Evolutionary conservation across 1,140 invertebrate species (phyloP).

Genomic region (Zaprionus capensis): DNA sequence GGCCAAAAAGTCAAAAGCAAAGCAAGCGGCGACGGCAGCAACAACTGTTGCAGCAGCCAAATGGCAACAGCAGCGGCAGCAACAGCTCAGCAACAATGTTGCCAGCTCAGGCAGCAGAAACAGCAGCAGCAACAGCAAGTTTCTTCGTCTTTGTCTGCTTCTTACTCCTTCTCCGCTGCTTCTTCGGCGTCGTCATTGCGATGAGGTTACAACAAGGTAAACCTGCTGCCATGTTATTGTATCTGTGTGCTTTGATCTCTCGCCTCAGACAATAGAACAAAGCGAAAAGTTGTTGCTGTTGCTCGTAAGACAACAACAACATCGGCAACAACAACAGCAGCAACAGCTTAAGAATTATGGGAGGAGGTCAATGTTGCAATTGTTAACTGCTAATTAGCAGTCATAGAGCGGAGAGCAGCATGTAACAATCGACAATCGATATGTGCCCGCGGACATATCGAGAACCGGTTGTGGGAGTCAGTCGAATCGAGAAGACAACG

Average conservation of each 20-base stretch:
- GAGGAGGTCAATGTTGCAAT: constrained; percentile 79
- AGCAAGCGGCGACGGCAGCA: constrained; percentile 22
- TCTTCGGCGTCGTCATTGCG: constrained; percentile 31
- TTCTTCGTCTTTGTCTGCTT: constrained; percentile 25
- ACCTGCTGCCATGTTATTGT: constrained; percentile 73
- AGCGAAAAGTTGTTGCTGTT: constrained; percentile 63
- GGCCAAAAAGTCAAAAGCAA: constrained; percentile 59
- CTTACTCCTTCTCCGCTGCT: constrained; percentile 15
- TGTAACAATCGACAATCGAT: constrained; percentile 71
- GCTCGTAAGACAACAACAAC: constrained; percentile 21
- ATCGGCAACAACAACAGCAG: constrained; percentile 12
- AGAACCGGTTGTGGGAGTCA: constrained; percentile 54
- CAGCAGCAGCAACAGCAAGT: constrained; percentile 25
- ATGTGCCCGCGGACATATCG: constrained; percentile 51
- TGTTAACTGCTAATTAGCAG: constrained; percentile 80
- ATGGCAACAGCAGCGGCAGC: constrained; percentile 37
- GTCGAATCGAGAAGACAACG: background rate
- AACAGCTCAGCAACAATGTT: constrained; percentile 45
- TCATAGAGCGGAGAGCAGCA: constrained; percentile 39
- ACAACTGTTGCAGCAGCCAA: constrained; percentile 49
- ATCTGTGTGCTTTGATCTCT: constrained; percentile 71
- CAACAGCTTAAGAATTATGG: constrained; percentile 61
- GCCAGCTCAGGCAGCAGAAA: constrained; percentile 25
- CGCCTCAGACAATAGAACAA: constrained; percentile 75
- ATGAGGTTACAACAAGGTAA: constrained; percentile 79